Evolutionary conservation across 2,888 invertebrate genomes (phyloP).

Genomic region (Hypena proboscidalis): DNA sequence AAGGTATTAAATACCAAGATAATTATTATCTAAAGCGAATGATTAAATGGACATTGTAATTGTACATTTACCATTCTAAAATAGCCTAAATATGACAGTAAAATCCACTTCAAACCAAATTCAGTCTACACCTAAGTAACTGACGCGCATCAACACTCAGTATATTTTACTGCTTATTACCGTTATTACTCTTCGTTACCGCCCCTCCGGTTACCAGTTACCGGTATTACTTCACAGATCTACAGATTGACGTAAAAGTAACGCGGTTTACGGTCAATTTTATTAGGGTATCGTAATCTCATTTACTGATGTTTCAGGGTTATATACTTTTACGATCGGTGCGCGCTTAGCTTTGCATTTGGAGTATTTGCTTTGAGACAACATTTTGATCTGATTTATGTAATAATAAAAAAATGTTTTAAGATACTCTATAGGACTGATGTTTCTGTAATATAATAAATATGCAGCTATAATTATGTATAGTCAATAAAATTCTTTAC

Average conservation of each 20-base stretch:
- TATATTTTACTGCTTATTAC: slow-evolving; percentile 24
- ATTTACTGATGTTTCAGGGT: slow-evolving; percentile 27
- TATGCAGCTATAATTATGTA: too few species aligned
- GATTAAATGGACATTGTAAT: too few species aligned
- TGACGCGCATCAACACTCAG: slow-evolving; percentile 25
- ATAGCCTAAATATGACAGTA: slow-evolving; percentile 2
- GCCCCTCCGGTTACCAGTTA: slow-evolving; percentile 15
- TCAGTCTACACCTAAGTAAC: slow-evolving; percentile 19
- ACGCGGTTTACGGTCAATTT: slow-evolving; percentile 31
- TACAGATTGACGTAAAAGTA: slow-evolving; percentile 33
- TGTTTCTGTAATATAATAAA: too few species aligned
- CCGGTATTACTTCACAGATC: slow-evolving; percentile 16
- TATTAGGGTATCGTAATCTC: slow-evolving; percentile 31
- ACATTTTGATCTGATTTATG: neutral
- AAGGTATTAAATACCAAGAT: too few species aligned
- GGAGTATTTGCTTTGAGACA: neutral
- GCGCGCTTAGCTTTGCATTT: slow-evolving; percentile 13
- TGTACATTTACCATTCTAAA: too few species aligned
- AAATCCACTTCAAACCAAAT: slow-evolving; percentile 11
- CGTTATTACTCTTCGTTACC: slow-evolving; percentile 23
- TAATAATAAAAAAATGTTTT: too few species aligned
- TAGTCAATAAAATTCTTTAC: too few species aligned
- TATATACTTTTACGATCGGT: slow-evolving; percentile 7
- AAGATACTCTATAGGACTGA: too few species aligned
- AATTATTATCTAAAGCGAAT: too few species aligned